Base-by-base conservation (phyloP, 2,113 vertebrate genomes). In the Salvator merianae region DNA sequence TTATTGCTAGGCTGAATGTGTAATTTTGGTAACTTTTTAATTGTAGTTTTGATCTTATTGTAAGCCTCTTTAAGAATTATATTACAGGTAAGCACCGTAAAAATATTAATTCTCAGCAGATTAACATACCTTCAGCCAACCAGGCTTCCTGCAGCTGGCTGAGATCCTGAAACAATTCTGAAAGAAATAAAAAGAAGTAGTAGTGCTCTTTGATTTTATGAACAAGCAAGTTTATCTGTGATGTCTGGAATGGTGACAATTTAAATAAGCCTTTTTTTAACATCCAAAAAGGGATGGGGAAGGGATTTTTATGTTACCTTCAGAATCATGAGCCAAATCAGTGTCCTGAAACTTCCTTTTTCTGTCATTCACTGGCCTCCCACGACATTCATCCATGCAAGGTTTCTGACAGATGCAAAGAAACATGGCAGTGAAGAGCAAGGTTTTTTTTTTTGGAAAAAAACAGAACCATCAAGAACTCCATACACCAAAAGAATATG, bases 91-190 rank as follows among this genome's bases (percentile, higher is more conserved):
- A 59, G 55, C 55, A 59, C 55, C 77, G 59, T 88, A 83, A 0
- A 43, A 73, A 87, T 91, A 86, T 92, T 2, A 66, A 55, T 1
- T 1, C 55, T 86, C 91, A 89, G 91, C 90, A 88, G 97, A 95
- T 59, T 16, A 86, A 96, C 95, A 96, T 96, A 94, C 96, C 96
- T 97, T 99, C 98, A 88, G 98, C 98, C 87, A 99, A 97, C 98
- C 98, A 99, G 95, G 98, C 97, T 95, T 99, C 98, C 88, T 99
- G 98, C 79, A 99, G 97, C 93, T 98, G 98, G 94, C 98, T 98
- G 91, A 99, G 97, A 95, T 99, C 98, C 94, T 99, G 98, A 95
- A 99, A 99, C 90, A 99, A 96, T 92, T 99, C 98, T 99, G 89
- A 75, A 96, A 96, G 85, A 91, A 84, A 87, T 86, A 91, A 16